These are phyloP conservation scores for Clarias pachynema DNA, from an alignment of 2,797 vertebrate genomes.

Conservation along the genomic window DNA sequence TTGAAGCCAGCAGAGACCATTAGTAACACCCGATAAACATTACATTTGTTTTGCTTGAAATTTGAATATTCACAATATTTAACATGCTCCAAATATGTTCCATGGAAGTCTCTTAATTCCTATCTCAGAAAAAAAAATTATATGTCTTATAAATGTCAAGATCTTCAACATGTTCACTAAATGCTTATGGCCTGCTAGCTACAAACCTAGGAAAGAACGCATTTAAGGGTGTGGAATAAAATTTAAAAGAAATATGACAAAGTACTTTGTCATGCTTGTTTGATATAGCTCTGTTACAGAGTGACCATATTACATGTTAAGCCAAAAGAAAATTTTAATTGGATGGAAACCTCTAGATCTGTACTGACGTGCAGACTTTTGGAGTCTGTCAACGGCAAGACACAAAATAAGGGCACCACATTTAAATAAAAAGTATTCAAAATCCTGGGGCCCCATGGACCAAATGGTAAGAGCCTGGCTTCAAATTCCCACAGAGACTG, in stretches of 20 bases:
- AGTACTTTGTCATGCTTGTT: constrained; percentile 11
- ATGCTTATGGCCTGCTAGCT: not conserved
- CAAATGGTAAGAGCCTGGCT: constrained; percentile 31
- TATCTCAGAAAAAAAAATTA: not conserved
- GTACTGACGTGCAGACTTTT: not conserved
- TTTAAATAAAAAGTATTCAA: constrained; percentile 19
- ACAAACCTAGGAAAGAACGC: not conserved
- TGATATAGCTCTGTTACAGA: constrained; percentile 1
- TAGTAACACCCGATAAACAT: not conserved
- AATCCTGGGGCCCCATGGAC: constrained; percentile 27
- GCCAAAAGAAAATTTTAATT: not conserved
- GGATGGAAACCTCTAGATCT: not conserved
- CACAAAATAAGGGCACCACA: constrained; percentile 13
- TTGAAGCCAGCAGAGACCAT: not conserved
- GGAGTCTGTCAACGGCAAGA: constrained; percentile 6
- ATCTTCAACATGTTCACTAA: not conserved
- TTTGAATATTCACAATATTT: not conserved
- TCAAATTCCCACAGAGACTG: constrained; percentile 36
- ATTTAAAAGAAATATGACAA: constrained; percentile 1
- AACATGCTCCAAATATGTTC: not conserved
- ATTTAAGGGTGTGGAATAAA: not conserved
- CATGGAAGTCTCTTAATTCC: not conserved
- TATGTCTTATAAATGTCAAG: not conserved
- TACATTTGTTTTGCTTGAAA: not conserved
- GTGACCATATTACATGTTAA: constrained; percentile 14